These are phyloP conservation scores for Lomographa bimaculata DNA, from an alignment of 2,888 invertebrate species.

Conservation along the genomic window DNA sequence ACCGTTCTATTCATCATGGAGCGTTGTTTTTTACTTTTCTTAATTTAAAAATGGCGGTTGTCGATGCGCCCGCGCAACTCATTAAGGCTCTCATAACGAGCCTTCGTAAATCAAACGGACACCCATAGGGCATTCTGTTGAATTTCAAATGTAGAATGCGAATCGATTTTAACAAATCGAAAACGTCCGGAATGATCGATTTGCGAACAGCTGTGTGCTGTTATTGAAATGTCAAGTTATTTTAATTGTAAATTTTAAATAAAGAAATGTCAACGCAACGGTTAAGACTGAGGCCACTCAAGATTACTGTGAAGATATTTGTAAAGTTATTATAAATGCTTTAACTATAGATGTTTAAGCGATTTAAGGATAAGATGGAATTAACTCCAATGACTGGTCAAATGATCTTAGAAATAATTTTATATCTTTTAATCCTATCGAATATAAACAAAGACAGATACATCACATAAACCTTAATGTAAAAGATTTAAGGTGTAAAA, in stretches of 20 bases:
- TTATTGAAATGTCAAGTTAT: constrained; percentile 24
- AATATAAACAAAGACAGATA: no score
- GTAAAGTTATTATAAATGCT: no score
- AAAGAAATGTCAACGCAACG: constrained; percentile 16
- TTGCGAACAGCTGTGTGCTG: constrained; percentile 37
- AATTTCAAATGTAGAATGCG: constrained; percentile 44
- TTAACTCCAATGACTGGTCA: background rate
- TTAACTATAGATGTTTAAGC: no score
- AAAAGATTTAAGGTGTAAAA: background rate
- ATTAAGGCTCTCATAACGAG: constrained; percentile 73
- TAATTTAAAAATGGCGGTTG: constrained; percentile 66
- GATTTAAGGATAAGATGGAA: background rate
- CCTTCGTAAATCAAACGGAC: constrained; percentile 74
- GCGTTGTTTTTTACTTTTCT: constrained; percentile 44
- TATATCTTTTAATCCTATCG: no score
- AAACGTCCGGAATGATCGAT: constrained; percentile 62
- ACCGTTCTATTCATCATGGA: constrained; percentile 48
- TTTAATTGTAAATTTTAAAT: constrained; percentile 15
- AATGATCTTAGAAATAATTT: background rate
- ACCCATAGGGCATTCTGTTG: constrained; percentile 73
- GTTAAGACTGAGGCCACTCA: background rate
- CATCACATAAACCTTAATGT: background rate
- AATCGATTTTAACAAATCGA: constrained; percentile 40
- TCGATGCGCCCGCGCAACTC: constrained; percentile 68
- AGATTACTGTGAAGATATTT: background rate